Percentiles rank a stretch among this genome's conserved stretches.
Evolutionary conservation across 2,888 invertebrate genomes (phyloP).

Genomic region (Opisthograptis luteolata): DNA sequence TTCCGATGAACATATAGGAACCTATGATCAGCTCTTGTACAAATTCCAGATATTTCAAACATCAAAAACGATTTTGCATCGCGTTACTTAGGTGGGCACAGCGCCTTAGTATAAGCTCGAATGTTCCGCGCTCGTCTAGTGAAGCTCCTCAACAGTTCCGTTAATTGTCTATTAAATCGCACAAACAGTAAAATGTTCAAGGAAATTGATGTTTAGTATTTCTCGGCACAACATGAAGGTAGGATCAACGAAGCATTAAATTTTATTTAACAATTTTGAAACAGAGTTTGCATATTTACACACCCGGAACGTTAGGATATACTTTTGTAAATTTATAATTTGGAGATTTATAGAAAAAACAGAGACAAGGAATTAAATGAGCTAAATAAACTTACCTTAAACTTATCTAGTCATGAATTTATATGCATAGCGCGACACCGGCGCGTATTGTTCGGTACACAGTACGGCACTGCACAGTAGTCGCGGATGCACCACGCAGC

Average conservation of each 20-base stretch:
- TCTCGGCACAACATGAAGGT: constrained; percentile 1
- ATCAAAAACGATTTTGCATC: too few relatives aligned
- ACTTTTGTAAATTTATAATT: constrained; percentile 22
- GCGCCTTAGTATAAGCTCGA: too few relatives aligned
- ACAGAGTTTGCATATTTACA: constrained; percentile 22
- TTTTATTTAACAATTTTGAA: constrained; percentile 3
- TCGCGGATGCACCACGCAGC: background rate
- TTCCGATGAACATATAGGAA: too few relatives aligned
- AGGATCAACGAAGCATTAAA: constrained; percentile 7
- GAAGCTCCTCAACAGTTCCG: too few relatives aligned
- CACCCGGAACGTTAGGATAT: constrained; percentile 12
- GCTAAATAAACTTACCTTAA: constrained; percentile 12
- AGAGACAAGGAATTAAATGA: constrained; percentile 23
- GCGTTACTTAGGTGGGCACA: too few relatives aligned
- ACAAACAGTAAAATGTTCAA: too few relatives aligned
- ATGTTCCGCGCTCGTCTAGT: too few relatives aligned
- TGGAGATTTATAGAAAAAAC: constrained; percentile 19
- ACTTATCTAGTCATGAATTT: constrained; percentile 8
- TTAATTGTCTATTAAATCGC: background rate
- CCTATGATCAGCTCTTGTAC: too few relatives aligned
- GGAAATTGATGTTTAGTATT: too few relatives aligned
- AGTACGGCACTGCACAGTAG: background rate
- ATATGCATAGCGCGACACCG: background rate
- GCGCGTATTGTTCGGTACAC: background rate
- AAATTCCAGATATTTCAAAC: too few relatives aligned